Evolutionary conservation across 2,888 invertebrate species (phyloP).

Genomic region (Platypus cylindrus): DNA sequence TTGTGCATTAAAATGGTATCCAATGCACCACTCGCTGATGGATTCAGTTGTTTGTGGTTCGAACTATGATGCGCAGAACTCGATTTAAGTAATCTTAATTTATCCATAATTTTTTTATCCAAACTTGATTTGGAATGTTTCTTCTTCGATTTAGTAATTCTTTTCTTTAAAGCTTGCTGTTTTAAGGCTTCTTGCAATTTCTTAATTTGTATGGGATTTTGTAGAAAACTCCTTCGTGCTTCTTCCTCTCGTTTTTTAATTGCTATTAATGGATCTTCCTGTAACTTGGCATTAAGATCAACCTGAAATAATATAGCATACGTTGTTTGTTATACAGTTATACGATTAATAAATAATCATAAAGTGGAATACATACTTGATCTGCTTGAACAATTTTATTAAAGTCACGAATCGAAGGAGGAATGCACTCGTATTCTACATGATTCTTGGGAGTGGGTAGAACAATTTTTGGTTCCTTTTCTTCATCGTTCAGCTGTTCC

Average conservation of each 20-base stretch:
- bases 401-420: constrained; percentile 52
- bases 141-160: constrained; percentile 29
- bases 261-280: constrained; percentile 85
- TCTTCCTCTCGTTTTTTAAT: constrained; percentile 87
- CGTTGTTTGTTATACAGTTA: too few relatives aligned
- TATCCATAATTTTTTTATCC: constrained; percentile 26
- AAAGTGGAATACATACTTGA: constrained; percentile 28
- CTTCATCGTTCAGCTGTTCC: constrained; percentile 48
- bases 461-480: constrained; percentile 35
- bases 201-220: constrained; percentile 86
- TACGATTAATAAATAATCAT: too few relatives aligned
- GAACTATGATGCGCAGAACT: constrained; percentile 6
- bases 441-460: constrained; percentile 45
- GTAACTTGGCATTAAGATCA: constrained; percentile 75
- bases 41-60: constrained; percentile 21
- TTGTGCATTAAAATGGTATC: constrained; percentile 59
- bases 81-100: constrained; percentile 24
- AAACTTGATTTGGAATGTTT: constrained; percentile 25
- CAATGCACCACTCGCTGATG: constrained; percentile 40
- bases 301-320: too few relatives aligned
- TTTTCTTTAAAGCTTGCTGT: constrained; percentile 41
- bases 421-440: constrained; percentile 63
- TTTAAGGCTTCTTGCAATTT: constrained; percentile 69
- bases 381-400: constrained; percentile 29
- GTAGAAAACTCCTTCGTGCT: constrained; percentile 66